These are phyloP conservation scores for Erannis defoliaria DNA, from an alignment of 2,888 invertebrate species.

Conservation along the genomic window DNA sequence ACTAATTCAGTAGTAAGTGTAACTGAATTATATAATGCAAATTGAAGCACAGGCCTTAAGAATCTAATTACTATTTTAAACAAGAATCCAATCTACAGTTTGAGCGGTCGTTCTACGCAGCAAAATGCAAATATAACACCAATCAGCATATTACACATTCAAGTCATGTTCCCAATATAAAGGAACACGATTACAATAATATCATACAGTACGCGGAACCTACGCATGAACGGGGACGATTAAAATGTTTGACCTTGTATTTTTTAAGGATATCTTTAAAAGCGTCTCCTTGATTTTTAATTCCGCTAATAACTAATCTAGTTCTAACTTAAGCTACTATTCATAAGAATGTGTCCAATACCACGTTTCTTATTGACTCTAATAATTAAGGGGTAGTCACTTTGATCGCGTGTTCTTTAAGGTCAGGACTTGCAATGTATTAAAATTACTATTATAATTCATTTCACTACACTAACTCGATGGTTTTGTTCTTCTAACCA, in stretches of 20 bases:
- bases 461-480: too few relatives aligned
- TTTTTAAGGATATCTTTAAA: too few relatives aligned
- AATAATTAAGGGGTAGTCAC: too few relatives aligned
- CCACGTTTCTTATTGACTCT: too few relatives aligned
- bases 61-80: conserved; percentile 17
- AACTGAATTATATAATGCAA: conserved; percentile 29
- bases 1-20: conserved; percentile 12
- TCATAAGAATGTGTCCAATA: too few relatives aligned
- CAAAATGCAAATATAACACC: not conserved
- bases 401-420: too few relatives aligned
- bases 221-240: not conserved
- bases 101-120: conserved; percentile 6
- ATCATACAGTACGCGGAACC: conserved; percentile 2
- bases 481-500: too few relatives aligned
- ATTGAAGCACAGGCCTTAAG: conserved; percentile 13
- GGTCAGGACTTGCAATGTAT: too few relatives aligned
- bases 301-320: too few relatives aligned
- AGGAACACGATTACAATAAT: not conserved
- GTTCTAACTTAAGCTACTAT: too few relatives aligned
- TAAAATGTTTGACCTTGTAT: conserved; percentile 4
- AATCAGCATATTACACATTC: not conserved
- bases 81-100: not conserved
- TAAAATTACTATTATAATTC: too few relatives aligned
- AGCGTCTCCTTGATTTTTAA: too few relatives aligned
- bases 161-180: not conserved